Conservation (phyloP, 2,888 invertebrate genomes). For the Drosophila lacicola region DNA sequence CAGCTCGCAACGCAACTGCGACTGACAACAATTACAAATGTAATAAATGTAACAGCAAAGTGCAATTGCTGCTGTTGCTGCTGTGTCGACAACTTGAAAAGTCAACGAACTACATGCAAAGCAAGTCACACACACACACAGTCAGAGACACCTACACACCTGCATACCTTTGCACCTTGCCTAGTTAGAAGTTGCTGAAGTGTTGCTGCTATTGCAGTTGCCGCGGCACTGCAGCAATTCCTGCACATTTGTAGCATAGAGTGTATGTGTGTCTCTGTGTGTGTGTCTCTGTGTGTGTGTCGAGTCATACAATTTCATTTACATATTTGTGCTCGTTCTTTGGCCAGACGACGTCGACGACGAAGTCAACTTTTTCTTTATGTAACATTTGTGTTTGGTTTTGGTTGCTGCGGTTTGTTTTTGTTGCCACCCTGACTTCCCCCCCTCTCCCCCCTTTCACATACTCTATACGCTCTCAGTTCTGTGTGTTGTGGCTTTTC, state of each 20-base stretch:
- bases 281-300: slow-evolving; percentile 38
- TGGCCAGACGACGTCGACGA: slow-evolving; percentile 51
- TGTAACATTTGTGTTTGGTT: slow-evolving; percentile 78
- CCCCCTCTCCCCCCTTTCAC: neutral
- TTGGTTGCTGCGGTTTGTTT: slow-evolving; percentile 77
- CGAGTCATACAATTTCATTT: slow-evolving; percentile 78
- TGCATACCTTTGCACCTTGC: slow-evolving; percentile 67
- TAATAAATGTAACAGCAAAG: slow-evolving; percentile 79
- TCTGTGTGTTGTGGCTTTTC: slow-evolving; percentile 71
- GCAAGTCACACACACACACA: slow-evolving; percentile 35
- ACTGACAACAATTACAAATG: slow-evolving; percentile 81
- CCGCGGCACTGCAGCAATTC: slow-evolving; percentile 60
- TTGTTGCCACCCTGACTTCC: slow-evolving; percentile 37
- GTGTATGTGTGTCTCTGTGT: slow-evolving; percentile 21
- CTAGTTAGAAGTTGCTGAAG: slow-evolving; percentile 65
- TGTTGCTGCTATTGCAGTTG: slow-evolving; percentile 46
- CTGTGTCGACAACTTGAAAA: slow-evolving; percentile 70
- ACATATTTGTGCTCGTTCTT: slow-evolving; percentile 74
- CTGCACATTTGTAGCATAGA: slow-evolving; percentile 38
- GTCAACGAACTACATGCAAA: slow-evolving; percentile 79
- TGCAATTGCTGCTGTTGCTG: slow-evolving; percentile 53
- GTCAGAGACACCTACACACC: slow-evolving; percentile 21
- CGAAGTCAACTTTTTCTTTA: slow-evolving; percentile 79
- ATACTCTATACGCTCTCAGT: slow-evolving; percentile 2
- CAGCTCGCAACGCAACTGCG: slow-evolving; percentile 49